Conservation (phyloP, 2,113 vertebrate genomes). For the Miniopterus natalensis region DNA sequence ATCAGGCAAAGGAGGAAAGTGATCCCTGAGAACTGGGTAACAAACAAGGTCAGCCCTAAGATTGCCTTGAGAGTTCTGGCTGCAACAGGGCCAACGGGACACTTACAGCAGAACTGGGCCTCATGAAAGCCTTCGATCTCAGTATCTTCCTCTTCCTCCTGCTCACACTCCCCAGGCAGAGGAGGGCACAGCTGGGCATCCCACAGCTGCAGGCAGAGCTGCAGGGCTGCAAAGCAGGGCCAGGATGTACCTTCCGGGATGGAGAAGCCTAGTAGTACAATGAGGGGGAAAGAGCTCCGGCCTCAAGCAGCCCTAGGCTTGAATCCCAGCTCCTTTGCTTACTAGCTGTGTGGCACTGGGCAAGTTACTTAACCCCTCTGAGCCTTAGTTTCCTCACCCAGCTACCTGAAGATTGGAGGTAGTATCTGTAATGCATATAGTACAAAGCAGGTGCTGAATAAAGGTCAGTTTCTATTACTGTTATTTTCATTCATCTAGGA, state of each 20-base stretch:
- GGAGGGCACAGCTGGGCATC: neutral
- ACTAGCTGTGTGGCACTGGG: neutral
- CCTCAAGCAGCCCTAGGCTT: neutral
- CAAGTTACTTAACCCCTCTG: neutral
- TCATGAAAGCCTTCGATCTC: neutral
- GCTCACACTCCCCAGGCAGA: accelerated
- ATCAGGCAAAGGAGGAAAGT: neutral
- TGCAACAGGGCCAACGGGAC: accelerated
- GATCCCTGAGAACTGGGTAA: neutral
- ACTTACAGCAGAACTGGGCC: neutral
- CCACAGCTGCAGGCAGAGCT: neutral
- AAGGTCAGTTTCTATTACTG: neutral
- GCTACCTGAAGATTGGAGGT: neutral
- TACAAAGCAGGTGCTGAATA: neutral
- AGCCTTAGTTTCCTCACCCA: neutral
- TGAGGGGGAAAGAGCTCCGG: neutral
- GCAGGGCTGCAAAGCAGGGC: neutral
- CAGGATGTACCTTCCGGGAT: neutral
- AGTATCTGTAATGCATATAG: accelerated
- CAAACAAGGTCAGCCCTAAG: neutral
- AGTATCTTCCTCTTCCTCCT: neutral
- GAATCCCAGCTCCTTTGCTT: neutral
- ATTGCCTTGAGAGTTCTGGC: accelerated
- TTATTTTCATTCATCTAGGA: neutral
- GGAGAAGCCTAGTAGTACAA: neutral